Conservation (phyloP, 1,140 invertebrate genomes). For the Procambarus clarkii region DNA sequence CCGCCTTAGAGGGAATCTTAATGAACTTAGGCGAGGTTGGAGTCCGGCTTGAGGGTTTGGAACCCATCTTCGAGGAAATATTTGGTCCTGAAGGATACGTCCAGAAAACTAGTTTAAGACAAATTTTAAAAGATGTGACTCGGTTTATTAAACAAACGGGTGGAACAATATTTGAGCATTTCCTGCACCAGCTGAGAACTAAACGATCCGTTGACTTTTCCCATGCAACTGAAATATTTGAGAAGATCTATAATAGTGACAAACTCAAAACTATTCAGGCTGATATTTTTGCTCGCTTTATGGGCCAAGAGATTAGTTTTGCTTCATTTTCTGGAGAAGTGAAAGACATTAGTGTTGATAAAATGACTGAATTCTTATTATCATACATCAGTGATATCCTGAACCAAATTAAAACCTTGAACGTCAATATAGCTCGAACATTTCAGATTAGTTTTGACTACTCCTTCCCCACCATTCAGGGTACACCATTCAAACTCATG, state of each 20-base stretch:
- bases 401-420: neutral
- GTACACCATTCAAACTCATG: slow-evolving; percentile 37
- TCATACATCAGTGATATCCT: neutral
- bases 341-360: neutral
- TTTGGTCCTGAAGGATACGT: slow-evolving; percentile 47
- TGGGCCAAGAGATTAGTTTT: slow-evolving; percentile 49
- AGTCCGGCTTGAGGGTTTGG: slow-evolving; percentile 37
- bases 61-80: slow-evolving; percentile 19
- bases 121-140: slow-evolving; percentile 16
- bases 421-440: neutral
- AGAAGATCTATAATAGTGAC: slow-evolving; percentile 16
- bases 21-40: slow-evolving; percentile 48
- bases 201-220: slow-evolving; percentile 26
- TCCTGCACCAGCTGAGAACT: neutral
- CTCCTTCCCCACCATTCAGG: slow-evolving; percentile 49
- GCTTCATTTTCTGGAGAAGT: slow-evolving; percentile 23
- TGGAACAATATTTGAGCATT: neutral
- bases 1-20: slow-evolving; percentile 14
- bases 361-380: neutral
- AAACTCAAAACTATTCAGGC: neutral
- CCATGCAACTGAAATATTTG: neutral
- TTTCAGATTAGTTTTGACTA: slow-evolving; percentile 33
- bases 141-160: neutral
- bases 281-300: slow-evolving; percentile 33
- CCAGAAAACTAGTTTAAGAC: neutral